Percentiles rank a stretch among this genome's conserved stretches.
Conservation (phyloP, 37 sponge, comb jelly and placozoan species). For the Hormiphora californensis region DNA sequence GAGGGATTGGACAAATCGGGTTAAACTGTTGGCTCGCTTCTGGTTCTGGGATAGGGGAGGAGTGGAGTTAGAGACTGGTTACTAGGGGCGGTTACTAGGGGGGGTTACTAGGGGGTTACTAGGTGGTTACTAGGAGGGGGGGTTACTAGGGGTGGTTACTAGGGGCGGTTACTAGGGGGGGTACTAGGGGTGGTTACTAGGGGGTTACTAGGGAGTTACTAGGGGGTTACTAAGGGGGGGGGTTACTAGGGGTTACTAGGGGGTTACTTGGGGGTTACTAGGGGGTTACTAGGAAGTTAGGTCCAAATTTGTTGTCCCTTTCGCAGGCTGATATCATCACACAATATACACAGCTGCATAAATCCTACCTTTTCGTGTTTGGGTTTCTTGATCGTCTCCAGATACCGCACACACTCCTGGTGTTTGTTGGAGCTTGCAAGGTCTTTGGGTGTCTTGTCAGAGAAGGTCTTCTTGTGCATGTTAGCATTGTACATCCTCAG, state of each 20-base stretch:
- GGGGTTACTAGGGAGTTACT: too few relatives aligned
- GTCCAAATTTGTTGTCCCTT: neutral
- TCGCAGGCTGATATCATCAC: neutral
- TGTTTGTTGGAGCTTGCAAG: constrained; percentile 11
- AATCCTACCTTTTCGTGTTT: neutral
- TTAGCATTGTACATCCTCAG: neutral
- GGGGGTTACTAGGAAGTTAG: too few relatives aligned
- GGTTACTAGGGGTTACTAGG: too few relatives aligned
- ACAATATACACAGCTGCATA: neutral
- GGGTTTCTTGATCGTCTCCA: constrained; percentile 34
- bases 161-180: too few relatives aligned
- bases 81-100: too few relatives aligned
- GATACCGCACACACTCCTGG: constrained; percentile 10
- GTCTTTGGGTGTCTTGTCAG: neutral
- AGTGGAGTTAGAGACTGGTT: neutral
- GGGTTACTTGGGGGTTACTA: too few relatives aligned
- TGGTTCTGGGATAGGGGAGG: neutral
- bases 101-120: too few relatives aligned
- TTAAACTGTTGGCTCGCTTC: constrained; percentile 15
- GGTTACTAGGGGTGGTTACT: too few relatives aligned
- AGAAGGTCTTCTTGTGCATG: constrained; percentile 46
- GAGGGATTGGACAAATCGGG: neutral
- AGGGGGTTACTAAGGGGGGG: too few relatives aligned
- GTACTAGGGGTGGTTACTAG: too few relatives aligned
- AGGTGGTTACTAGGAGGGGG: too few relatives aligned